Conservation (phyloP, 2,797 vertebrate species). For the Melopsittacus undulatus region DNA sequence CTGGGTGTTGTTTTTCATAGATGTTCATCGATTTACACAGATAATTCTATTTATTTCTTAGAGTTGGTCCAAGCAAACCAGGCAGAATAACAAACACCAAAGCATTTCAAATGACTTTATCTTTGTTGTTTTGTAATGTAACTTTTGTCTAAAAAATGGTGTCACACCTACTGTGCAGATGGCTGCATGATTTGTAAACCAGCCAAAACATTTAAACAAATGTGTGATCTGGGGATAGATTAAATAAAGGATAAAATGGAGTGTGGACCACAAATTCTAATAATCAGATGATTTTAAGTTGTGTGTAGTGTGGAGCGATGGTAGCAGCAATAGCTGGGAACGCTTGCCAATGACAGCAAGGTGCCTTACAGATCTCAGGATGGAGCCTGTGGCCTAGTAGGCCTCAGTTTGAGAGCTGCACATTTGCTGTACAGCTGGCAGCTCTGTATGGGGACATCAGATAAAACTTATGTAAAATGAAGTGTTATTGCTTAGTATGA, state of each 20-base stretch:
- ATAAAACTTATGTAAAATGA: slow-evolving; percentile 89
- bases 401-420: slow-evolving; percentile 92
- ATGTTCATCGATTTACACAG: slow-evolving; percentile 94
- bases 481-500: slow-evolving; percentile 83
- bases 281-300: slow-evolving; percentile 84
- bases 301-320: slow-evolving; percentile 75
- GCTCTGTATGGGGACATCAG: slow-evolving; percentile 96
- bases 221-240: slow-evolving; percentile 84
- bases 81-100: slow-evolving; percentile 90
- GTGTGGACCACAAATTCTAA: slow-evolving; percentile 81
- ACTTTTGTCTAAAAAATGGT: slow-evolving; percentile 83
- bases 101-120: slow-evolving; percentile 83
- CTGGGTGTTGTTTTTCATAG: slow-evolving; percentile 95
- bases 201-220: slow-evolving; percentile 91
- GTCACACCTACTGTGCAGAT: slow-evolving; percentile 86
- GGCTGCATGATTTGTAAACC: slow-evolving; percentile 85
- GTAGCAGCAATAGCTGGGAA: slow-evolving; percentile 72
- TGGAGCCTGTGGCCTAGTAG: slow-evolving; percentile 89
- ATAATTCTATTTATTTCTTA: slow-evolving; percentile 98
- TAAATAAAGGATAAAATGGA: slow-evolving; percentile 83
- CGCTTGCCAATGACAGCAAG: slow-evolving; percentile 82
- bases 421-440: slow-evolving; percentile 96
- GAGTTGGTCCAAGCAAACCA: slow-evolving; percentile 87
- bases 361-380: slow-evolving; percentile 89
- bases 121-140: slow-evolving; percentile 83